Evolutionary conservation across 2,797 vertebrate genomes (phyloP), one percentile per base, ranked within the genome.

Genomic region (Sebastes oblongus): DNA sequence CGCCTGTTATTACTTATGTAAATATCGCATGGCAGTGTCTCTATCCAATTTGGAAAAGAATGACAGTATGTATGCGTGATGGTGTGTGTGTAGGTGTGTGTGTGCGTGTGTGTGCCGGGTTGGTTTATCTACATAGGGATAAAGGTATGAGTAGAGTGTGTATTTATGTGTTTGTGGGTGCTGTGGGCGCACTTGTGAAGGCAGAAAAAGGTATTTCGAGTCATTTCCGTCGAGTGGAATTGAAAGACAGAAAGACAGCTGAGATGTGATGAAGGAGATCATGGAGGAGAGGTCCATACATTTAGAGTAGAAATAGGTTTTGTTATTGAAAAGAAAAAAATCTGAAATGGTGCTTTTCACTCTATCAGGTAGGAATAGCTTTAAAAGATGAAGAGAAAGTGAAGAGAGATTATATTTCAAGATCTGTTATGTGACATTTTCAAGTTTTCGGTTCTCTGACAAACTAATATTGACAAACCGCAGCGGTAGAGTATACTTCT

Each of bases 1-100:
- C 71, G 78, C 59, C 87, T 85, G 88, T 90, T 92, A 92, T 92
- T 93, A 94, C 90, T 92, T 92, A 92, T 93, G 92, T 93, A 93
- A 94, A 94, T 92, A 94, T 93, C 12, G 66, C 84, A 90, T 79
- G 81, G 76, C 67, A 84, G 90, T 88, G 91, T 92, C 91, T 91
- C 90, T 83, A 84, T 91, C 90, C 90, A 92, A 90, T 93, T 89
- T 89, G 78, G 77, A 84, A 82, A 73, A 89, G 85, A 91, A 90
- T 84, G 87, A 74, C 87, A 73, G 78, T 56, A 24, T 62, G 80
- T 84, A 52, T 84, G 61, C 66, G 64, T 77, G 32, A 67, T 75
- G 68, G 64, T 76, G 64, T 72, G 59, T 34, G 34, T 78, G 68
- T 77, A 72, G 66, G 56, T 69, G 66, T 81, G 18, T 77, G 78